A percentile compares a stretch with the other conserved stretches of the same genome.
phyloP scores from a whole-genome alignment of 2,113 vertebrate genomes.

The Plecturocebus donacophilus region DNA sequence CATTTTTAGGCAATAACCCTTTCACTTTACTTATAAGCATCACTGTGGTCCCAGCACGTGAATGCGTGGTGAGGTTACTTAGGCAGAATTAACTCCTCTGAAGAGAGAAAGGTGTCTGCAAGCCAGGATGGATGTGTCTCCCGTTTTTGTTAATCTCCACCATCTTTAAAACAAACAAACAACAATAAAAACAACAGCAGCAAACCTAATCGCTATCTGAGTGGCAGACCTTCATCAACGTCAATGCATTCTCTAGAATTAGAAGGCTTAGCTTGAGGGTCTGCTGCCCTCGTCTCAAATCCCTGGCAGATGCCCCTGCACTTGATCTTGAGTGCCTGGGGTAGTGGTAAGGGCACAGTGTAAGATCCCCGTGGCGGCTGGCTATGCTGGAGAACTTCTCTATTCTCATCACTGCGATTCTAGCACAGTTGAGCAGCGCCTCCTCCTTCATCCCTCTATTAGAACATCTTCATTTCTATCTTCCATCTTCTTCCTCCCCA shows the following conservation, averaged over 20 bases:
- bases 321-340: rapidly evolving
- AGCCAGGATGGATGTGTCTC: not conserved
- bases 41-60: not conserved
- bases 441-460: no score
- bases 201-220: not conserved
- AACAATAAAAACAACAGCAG: not conserved
- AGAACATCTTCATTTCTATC: not conserved
- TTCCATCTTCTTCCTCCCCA: not conserved
- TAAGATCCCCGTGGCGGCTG: rapidly evolving
- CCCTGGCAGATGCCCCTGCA: not conserved
- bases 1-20: not conserved
- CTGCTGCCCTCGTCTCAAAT: not conserved
- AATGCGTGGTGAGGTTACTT: not conserved
- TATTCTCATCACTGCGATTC: rapidly evolving
- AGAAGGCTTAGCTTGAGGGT: not conserved
- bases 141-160: not conserved
- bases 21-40: not conserved
- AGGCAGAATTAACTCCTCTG: not conserved
- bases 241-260: not conserved
- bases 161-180: not conserved
- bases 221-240: not conserved
- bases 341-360: no score
- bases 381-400: rapidly evolving
- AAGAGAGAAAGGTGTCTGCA: not conserved
- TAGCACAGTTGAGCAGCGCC: not conserved